Evolutionary conservation across 2,888 invertebrate species (phyloP), one percentile per base, ranked within the genome.

Genomic region (Molanna angustata): DNA sequence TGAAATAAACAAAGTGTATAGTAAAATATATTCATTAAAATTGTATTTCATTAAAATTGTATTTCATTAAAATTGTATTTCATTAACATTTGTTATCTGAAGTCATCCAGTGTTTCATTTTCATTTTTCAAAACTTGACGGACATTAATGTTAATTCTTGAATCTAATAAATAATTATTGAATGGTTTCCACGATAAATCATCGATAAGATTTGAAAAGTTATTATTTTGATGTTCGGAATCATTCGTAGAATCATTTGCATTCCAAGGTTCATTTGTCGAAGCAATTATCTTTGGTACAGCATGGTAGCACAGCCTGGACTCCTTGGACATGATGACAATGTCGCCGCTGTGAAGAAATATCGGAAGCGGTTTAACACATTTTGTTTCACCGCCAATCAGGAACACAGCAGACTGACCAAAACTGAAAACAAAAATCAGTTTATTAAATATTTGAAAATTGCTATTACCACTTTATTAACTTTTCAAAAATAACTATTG

Each of bases 131-230:
- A 73, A 27, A 97, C 95, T 75, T 97, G 96, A 65, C 97, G 76
- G 4, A 96, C 86, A 78, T 96, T 98, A 60, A 98, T 81, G 75
- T 98, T 98, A 49, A 98, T 90, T 66, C 98, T 83, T 22, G 89
- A 87, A 62, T 79, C 76, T 45, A 73, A 69, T 37, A 90, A 70
- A 69, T 89, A 94, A 43, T 73, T 67, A 16, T 71, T 66, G 64
- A 80, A 84, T 2, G 71, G 73, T 52, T 65, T 63, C 84, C 84
- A 86, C 63, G 73, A 70, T 1, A 61, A 49, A 21, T 69, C 66
- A 56, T 74, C 66, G 7, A 60, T 59, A 4, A 54, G 21, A 18
- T 50, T 33, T 9, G 14, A 20, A 31, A 27, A 43, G 9, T 9
- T 6, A 27, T 42, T 62, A 7, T 40, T 21, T 33, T 20, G 4